Base-by-base conservation (phyloP, 1,140 invertebrate genomes). In the Whitmania pigra region DNA sequence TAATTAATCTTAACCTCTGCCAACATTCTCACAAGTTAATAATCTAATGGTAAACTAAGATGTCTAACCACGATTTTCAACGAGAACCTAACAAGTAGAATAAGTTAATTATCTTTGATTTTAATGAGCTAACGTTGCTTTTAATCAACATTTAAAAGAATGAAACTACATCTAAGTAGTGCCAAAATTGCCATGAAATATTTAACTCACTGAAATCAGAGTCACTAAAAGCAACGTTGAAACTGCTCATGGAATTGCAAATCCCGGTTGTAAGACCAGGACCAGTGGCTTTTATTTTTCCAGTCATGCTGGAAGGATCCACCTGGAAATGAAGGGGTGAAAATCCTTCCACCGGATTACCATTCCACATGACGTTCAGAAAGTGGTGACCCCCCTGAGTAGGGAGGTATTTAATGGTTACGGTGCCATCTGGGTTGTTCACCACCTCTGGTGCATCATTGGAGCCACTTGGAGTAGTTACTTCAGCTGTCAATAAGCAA, bases 291-390 rank as follows among this genome's bases (percentile, higher is more conserved):
- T 92, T 95, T 49, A 95, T 92, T 77, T 90, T 91, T 43, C 92
- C 92, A 74, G 89, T 92, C 69, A 87, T 86, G 68, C 93, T 87
- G 2, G 90, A 90, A 1, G 89, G 90, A 79, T 94, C 92, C 68
- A 95, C 93, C 81, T 92, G 90, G 85, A 95, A 94, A 83, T 92
- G 93, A 82, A 91, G 94, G 20, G 92, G 93, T 53, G 90, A 93
- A 63, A 13, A 63, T 74, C 92, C 90, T 89, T 78, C 15, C 2
- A 96, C 91, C 78, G 93, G 90, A 83, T 93, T 89, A 43, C 90
- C 90, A 78, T 94, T 93, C 83, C 92, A 94, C 83, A 92, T 93
- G 40, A 95, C 89, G 74, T 86, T 84, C 53, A 96, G 84, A 78
- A 93, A 91, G 77, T 95, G 91, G 25, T 91, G 86, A 68, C 93